Evolutionary conservation across 1,140 invertebrate genomes (phyloP).

Genomic region (Bradysia coprophila): DNA sequence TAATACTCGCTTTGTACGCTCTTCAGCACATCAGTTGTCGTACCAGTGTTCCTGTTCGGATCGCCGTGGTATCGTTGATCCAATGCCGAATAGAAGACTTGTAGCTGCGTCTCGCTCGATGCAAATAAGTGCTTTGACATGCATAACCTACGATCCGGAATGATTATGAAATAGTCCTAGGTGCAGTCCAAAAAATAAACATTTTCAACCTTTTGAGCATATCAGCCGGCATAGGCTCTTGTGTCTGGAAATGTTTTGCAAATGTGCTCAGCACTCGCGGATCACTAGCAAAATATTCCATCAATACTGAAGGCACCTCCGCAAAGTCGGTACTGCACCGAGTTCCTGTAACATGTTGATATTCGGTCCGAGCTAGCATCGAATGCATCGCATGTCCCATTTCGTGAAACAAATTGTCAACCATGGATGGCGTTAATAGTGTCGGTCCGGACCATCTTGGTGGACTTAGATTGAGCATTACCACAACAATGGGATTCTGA

Average conservation of each 20-base stretch:
- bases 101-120: constrained; percentile 80
- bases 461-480: constrained; percentile 73
- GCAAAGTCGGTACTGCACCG: constrained; percentile 94
- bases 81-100: constrained; percentile 71
- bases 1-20: constrained; percentile 71
- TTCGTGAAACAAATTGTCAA: constrained; percentile 98
- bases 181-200: too few species aligned
- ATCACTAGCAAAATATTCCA: constrained; percentile 95
- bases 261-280: constrained; percentile 69
- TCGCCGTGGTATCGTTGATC: constrained; percentile 79
- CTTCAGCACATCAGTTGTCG: constrained; percentile 63
- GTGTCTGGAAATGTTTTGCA: constrained; percentile 81
- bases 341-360: constrained; percentile 96
- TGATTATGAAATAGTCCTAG: too few species aligned
- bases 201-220: constrained; percentile 56
- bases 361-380: constrained; percentile 85
- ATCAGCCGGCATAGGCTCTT: constrained; percentile 58
- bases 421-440: constrained; percentile 59
- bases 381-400: constrained; percentile 99
- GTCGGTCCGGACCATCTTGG: constrained; percentile 58
- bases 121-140: constrained; percentile 70
- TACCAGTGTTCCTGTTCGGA: constrained; percentile 23
- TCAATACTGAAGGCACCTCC: constrained; percentile 92
- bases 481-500: constrained; percentile 79
- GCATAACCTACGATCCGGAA: too few species aligned